phyloP scores from a whole-genome alignment of 1,140 invertebrate genomes.

The Bombus difficillimus region DNA sequence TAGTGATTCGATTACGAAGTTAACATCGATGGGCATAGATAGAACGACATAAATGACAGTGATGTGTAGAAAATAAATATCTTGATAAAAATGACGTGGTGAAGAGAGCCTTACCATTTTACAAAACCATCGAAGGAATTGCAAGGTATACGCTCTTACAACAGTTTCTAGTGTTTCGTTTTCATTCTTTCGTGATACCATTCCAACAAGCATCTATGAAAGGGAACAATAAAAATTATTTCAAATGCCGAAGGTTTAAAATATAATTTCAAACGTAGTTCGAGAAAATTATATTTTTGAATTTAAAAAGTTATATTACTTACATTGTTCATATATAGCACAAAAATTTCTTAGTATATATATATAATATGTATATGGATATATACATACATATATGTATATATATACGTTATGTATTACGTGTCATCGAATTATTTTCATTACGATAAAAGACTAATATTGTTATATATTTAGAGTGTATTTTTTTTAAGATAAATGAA shows the following conservation, averaged over 20 bases:
- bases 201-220: background rate
- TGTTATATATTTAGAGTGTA: background rate
- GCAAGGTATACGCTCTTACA: slow-evolving; percentile 57
- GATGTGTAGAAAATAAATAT: slow-evolving; percentile 65
- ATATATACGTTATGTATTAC: background rate
- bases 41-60: slow-evolving; percentile 55
- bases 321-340: background rate
- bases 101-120: slow-evolving; percentile 63
- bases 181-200: background rate
- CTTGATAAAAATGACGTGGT: slow-evolving; percentile 75
- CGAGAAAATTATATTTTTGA: background rate
- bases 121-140: slow-evolving; percentile 55
- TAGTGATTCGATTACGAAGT: slow-evolving; percentile 34
- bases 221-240: background rate
- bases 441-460: background rate
- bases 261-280: background rate
- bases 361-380: background rate
- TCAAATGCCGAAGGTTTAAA: background rate
- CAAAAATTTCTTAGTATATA: background rate
- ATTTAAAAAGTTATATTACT: background rate
- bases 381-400: background rate
- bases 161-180: background rate
- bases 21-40: slow-evolving; percentile 31
- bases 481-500: no score
- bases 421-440: background rate